Conservation (phyloP, 1,140 invertebrate genomes). For the Temnothorax curvispinosus region DNA sequence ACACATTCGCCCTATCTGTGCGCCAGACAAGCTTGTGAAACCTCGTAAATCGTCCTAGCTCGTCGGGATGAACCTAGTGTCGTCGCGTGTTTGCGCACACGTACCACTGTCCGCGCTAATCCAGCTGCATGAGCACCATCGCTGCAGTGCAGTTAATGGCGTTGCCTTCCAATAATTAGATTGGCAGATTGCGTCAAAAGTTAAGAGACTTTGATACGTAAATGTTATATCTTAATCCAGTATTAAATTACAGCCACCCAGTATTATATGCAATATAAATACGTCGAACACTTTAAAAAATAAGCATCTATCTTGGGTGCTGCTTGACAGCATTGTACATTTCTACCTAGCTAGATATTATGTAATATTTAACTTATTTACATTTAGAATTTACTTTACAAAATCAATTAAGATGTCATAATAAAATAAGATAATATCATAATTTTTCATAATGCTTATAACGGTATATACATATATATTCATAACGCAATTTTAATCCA, state of each 20-base stretch:
- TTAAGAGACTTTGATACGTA: constrained; percentile 6
- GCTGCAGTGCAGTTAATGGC: constrained; percentile 65
- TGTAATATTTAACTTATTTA: neutral
- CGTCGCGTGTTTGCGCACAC: constrained; percentile 66
- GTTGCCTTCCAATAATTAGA: constrained; percentile 45
- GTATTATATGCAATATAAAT: neutral
- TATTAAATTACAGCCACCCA: neutral
- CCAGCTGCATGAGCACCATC: constrained; percentile 56
- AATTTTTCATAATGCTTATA: neutral
- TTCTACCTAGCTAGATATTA: neutral
- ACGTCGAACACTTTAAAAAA: neutral
- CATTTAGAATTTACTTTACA: neutral
- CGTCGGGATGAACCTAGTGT: constrained; percentile 67
- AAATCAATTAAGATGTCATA: neutral
- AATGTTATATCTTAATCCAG: neutral
- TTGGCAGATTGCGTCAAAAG: constrained; percentile 31
- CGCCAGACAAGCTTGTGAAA: constrained; percentile 68
- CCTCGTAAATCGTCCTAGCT: constrained; percentile 75
- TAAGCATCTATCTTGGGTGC: neutral
- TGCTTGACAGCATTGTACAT: neutral
- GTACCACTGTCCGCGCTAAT: constrained; percentile 63
- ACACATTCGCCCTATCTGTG: constrained; percentile 72
- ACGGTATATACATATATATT: neutral
- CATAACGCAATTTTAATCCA: neutral
- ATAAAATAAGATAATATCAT: neutral